These are phyloP conservation scores for Mustelus asterias DNA, from an alignment of 2,113 vertebrate genomes.

Conservation along the genomic window DNA sequence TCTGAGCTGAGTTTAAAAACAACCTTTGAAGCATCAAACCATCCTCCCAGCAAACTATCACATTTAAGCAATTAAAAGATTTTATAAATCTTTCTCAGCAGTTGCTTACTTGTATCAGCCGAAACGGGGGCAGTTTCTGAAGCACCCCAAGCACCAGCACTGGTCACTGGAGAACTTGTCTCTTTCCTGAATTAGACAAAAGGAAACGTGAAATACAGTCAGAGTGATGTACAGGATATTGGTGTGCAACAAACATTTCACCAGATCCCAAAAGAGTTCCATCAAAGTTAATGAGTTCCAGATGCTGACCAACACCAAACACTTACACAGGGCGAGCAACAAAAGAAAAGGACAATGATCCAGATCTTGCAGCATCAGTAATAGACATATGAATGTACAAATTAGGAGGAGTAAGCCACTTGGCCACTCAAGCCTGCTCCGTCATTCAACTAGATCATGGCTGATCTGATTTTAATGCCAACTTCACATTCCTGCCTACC, in stretches of 20 bases:
- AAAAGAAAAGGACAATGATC: not conserved
- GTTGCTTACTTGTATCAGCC: not conserved
- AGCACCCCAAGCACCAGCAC: not conserved
- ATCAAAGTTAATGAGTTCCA: not conserved
- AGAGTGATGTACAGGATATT: not conserved
- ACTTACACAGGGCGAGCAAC: not conserved
- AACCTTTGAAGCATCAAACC: not conserved
- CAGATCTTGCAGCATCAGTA: not conserved
- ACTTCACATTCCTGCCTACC: too few species aligned
- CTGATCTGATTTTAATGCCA: too few species aligned
- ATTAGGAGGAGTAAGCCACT: too few species aligned
- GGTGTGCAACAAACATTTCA: not conserved
- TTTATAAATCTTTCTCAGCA: not conserved
- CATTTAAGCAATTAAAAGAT: not conserved
- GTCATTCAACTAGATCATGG: too few species aligned
- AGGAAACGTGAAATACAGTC: not conserved
- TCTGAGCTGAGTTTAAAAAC: not conserved
- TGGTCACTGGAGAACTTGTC: not conserved
- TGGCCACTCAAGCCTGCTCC: too few species aligned
- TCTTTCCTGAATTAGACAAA: not conserved
- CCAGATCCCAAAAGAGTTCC: not conserved
- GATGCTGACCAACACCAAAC: not conserved
- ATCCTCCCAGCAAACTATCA: not conserved
- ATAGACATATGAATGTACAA: too few species aligned
- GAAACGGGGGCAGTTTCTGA: not conserved